Evolutionary conservation across 2,797 vertebrate species (phyloP).

Genomic region (Sparidentex hasta): DNA sequence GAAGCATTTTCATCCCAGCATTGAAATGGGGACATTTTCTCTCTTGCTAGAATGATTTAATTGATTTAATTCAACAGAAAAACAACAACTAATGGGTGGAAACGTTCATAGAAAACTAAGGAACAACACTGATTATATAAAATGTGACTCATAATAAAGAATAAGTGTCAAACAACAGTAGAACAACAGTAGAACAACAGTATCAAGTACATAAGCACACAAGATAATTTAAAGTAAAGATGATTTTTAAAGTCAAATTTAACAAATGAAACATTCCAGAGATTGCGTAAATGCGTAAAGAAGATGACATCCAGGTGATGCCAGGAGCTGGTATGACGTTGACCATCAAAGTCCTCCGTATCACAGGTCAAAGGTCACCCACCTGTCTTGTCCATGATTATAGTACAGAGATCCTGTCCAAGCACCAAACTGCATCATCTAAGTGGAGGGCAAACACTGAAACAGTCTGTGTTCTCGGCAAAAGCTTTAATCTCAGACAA

Average conservation of each 20-base stretch:
- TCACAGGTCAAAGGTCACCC: neutral
- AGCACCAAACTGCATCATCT: neutral
- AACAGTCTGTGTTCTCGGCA: neutral
- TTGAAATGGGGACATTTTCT: no score
- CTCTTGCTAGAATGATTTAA: neutral
- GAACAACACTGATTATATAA: no score
- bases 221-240: neutral
- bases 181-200: neutral
- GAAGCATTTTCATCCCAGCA: neutral
- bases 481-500: neutral
- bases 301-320: neutral
- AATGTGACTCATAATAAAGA: neutral
- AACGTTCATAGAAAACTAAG: no score
- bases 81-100: neutral
- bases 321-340: neutral
- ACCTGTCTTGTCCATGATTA: neutral
- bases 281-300: no score
- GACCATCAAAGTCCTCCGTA: neutral
- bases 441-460: constrained; percentile 20
- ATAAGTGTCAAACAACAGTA: neutral
- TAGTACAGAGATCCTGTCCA: neutral
- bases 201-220: neutral
- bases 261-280: no score
- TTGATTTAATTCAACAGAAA: neutral
- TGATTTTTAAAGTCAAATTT: no score